Evolutionary conservation across 1,140 invertebrate species (phyloP), one percentile per base, ranked within the genome.

Genomic region (Caenorhabditis tropicalis): DNA sequence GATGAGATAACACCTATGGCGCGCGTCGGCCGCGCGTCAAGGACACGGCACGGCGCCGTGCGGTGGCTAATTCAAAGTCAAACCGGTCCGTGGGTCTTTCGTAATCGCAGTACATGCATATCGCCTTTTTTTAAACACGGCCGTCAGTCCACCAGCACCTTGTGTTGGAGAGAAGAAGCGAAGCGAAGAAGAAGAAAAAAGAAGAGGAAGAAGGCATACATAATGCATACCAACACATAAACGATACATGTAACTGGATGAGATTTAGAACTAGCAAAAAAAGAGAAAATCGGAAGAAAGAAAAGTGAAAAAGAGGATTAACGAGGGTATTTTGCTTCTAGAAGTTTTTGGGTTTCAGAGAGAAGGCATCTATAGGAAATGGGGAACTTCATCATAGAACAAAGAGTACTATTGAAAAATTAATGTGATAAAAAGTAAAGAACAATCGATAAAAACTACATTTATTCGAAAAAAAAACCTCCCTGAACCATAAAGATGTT

Each of bases 161-260:
- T 74, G 60, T 36, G 60, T 7, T 16, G 36, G 65, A 74, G 65
- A 74, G 43, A 21, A 15, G 65, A 74, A 74, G 65, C 36, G 65
- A 36, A 65, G 56, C 51, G n/a, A n/a, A 53, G 51, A 53, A 53
- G 51, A 19, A 7, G n/a, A 60, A n/a, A 31, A 29, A 60, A 31
- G 16, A 60, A 31, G 21, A 0, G n/a, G 21, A 19, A 36, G 31
- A 36, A 33, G 49, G 16, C 49, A 36, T 39, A 65, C 31, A 39
- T 65, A 65, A 65, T 65, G 58, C 58, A 74, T 74, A 74, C 65
- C 65, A 74, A 74, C 65, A 74, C 65, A 74, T 74, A 74, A 74
- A 74, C 65, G 65, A 74, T 74, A 74, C 65, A 74, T 74, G 65
- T 74, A 74, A 74, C 65, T 74, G 65, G 65, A 74, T 74, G 65